Conservation (phyloP, 2,113 vertebrate genomes). For the Hemiscyllium ocellatum region DNA sequence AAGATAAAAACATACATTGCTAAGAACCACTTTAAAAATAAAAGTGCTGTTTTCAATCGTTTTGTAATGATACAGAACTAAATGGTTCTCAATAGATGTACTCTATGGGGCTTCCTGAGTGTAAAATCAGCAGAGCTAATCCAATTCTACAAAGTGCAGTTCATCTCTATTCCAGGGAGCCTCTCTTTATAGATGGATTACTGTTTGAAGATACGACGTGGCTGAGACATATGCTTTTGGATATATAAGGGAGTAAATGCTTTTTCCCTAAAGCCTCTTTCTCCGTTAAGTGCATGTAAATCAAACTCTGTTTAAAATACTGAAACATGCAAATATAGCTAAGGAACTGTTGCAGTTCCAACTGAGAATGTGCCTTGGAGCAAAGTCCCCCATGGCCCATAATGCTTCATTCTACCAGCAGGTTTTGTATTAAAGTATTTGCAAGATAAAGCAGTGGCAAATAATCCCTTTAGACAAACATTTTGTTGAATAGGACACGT, state of each 20-base stretch:
- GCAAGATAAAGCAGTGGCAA: neutral
- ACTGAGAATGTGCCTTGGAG: neutral
- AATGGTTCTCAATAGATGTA: neutral
- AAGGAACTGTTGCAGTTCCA: constrained; percentile 2
- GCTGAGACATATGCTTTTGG: constrained; percentile 17
- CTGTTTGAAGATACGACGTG: neutral
- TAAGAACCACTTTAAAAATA: constrained; percentile 17
- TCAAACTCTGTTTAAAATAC: neutral
- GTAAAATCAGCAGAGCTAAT: constrained; percentile 32
- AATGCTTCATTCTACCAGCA: neutral
- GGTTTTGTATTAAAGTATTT: neutral
- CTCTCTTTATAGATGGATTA: constrained; percentile 13
- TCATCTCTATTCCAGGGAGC: constrained; percentile 24
- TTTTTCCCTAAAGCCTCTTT: constrained; percentile 13
- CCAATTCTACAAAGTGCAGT: neutral
- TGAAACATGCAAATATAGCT: neutral
- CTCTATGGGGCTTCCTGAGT: neutral
- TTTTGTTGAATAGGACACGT: neutral
- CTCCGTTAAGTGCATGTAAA: constrained; percentile 12
- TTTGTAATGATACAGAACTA: constrained; percentile 17
- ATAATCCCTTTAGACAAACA: neutral
- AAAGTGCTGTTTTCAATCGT: constrained; percentile 1
- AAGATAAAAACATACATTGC: neutral
- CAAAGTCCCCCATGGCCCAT: neutral
- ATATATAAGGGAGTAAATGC: constrained; percentile 17